Conservation (phyloP, 2,113 vertebrate species). For the Corvus hawaiiensis region DNA sequence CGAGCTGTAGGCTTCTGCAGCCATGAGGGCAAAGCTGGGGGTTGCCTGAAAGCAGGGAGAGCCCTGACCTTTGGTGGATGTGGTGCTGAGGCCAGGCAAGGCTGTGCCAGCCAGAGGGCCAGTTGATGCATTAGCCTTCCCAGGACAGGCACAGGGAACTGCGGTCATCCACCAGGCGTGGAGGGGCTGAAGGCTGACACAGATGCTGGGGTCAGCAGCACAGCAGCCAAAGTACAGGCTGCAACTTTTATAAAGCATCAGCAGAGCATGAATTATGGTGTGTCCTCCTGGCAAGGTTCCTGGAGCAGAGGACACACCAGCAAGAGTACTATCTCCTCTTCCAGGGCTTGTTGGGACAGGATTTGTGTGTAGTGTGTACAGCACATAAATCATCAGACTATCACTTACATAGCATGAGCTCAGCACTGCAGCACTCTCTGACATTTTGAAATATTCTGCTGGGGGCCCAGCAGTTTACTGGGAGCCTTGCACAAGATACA, state of each 20-base stretch:
- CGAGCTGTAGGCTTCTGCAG: neutral
- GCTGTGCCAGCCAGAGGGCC: neutral
- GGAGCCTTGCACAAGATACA: neutral
- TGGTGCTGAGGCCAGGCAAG: neutral
- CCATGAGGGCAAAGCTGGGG: neutral
- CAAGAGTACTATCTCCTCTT: constrained; percentile 27
- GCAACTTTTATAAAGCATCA: constrained; percentile 57
- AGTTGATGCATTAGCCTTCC: neutral
- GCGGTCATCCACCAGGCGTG: rapidly evolving
- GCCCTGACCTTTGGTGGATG: neutral
- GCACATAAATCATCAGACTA: constrained; percentile 38
- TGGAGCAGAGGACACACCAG: constrained; percentile 41
- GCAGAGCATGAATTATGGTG: constrained; percentile 50
- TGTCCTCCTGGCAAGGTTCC: constrained; percentile 46
- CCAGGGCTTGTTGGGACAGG: constrained; percentile 35
- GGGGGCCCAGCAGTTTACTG: neutral
- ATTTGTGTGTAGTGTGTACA: constrained; percentile 48
- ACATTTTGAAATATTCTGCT: constrained; percentile 27
- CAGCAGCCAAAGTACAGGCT: constrained; percentile 6
- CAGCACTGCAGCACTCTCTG: constrained; percentile 47
- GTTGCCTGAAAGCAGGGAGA: neutral
- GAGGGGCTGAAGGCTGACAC: neutral
- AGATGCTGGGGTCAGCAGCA: constrained; percentile 43
- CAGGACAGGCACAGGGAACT: neutral
- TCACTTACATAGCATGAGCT: constrained; percentile 50